Evolutionary conservation across 2,797 vertebrate species (phyloP).

Genomic region (Valencia hispanica): DNA sequence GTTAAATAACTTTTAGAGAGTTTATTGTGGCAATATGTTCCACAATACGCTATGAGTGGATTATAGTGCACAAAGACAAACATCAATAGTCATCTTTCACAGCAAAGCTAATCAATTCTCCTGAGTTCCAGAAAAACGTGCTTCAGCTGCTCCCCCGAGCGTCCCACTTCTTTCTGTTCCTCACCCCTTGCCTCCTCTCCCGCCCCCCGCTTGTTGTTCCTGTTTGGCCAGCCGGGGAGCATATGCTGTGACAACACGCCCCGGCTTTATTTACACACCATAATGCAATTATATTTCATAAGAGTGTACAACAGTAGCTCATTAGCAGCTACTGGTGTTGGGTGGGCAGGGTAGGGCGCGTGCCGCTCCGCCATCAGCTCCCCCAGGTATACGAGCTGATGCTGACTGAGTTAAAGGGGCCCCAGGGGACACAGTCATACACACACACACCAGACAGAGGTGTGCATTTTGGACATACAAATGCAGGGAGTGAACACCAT

Average conservation of each 20-base stretch:
- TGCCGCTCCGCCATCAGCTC: constrained; percentile 75
- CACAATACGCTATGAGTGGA: not conserved
- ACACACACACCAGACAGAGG: constrained; percentile 42
- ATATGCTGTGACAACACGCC: constrained; percentile 94
- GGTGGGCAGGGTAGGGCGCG: constrained; percentile 78
- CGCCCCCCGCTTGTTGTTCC: constrained; percentile 80
- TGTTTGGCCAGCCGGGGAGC: constrained; percentile 92
- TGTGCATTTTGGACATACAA: constrained; percentile 39
- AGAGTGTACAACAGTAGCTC: constrained; percentile 99
- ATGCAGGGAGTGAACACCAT: constrained; percentile 55
- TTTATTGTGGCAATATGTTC: not conserved
- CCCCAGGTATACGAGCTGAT: constrained; percentile 78
- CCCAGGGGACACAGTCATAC: constrained; percentile 49
- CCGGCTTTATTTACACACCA: constrained; percentile 94
- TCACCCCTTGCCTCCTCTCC: constrained; percentile 53
- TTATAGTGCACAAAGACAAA: constrained; percentile 30
- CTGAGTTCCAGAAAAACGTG: constrained; percentile 51
- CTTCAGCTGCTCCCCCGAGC: constrained; percentile 61
- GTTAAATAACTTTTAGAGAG: not conserved
- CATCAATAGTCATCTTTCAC: constrained; percentile 44
- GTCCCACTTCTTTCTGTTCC: constrained; percentile 44
- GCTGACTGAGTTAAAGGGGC: constrained; percentile 79
- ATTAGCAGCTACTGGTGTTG: constrained; percentile 89
- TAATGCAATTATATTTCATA: constrained; percentile 97
- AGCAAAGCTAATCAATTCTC: constrained; percentile 64